Conservation (phyloP, 2,797 vertebrate genomes). For the Enteromius trimaculatus region DNA sequence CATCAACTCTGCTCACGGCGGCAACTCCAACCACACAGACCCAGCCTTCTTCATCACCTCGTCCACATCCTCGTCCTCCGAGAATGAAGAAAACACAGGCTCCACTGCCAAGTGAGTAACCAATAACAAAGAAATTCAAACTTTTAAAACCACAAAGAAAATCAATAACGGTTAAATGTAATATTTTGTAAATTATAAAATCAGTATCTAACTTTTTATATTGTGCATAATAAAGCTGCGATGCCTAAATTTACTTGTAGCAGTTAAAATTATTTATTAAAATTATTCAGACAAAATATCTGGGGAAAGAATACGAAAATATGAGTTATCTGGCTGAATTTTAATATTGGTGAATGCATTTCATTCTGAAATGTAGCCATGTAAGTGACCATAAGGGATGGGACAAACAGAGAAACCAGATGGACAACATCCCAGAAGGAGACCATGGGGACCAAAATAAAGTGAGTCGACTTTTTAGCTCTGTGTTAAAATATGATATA, state of each 20-base stretch:
- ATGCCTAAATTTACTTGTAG: neutral
- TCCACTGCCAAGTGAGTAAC: constrained; percentile 89
- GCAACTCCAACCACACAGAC: constrained; percentile 85
- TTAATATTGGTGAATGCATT: constrained; percentile 23
- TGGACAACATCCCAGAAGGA: constrained; percentile 77
- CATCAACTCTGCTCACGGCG: constrained; percentile 81
- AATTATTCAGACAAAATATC: neutral
- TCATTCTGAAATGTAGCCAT: constrained; percentile 75
- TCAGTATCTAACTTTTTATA: neutral
- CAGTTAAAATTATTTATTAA: neutral
- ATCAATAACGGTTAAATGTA: neutral
- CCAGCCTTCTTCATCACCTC: constrained; percentile 85
- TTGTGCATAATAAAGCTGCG: neutral
- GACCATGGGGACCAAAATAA: constrained; percentile 86
- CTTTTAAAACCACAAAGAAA: neutral
- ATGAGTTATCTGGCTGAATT: neutral
- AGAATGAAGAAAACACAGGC: constrained; percentile 87
- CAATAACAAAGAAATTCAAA: neutral
- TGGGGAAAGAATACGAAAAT: no score
- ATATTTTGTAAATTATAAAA: neutral
- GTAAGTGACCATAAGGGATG: constrained; percentile 86
- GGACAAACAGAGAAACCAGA: constrained; percentile 83
- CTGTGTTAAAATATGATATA: neutral
- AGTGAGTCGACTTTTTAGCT: constrained; percentile 70
- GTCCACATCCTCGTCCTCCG: constrained; percentile 88